phyloP scores from a whole-genome alignment of 2,797 vertebrate genomes.

The Poecile montanus region DNA sequence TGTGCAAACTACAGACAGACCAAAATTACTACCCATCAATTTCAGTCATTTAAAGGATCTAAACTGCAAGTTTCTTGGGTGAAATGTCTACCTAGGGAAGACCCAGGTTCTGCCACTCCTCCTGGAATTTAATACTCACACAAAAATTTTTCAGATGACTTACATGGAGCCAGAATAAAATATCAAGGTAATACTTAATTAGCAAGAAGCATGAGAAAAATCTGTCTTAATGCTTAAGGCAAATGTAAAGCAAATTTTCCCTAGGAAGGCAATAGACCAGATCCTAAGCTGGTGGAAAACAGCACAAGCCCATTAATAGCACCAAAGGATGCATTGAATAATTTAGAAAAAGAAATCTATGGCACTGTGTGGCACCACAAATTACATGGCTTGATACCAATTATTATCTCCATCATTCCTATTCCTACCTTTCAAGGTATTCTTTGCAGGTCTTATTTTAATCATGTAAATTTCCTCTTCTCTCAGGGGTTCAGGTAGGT shows the following conservation, averaged over 20 bases:
- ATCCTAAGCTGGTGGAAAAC: background rate
- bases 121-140: background rate
- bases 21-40: background rate
- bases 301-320: background rate
- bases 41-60: background rate
- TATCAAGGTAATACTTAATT: background rate
- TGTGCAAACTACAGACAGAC: background rate
- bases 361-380: slow-evolving; percentile 16
- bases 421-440: slow-evolving; percentile 53
- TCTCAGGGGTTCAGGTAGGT: slow-evolving; percentile 61
- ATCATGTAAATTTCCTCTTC: slow-evolving; percentile 75
- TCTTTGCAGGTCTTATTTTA: slow-evolving; percentile 69
- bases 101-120: background rate
- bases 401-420: slow-evolving; percentile 49
- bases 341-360: slow-evolving; percentile 22
- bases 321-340: background rate
- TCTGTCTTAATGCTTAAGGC: background rate
- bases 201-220: background rate
- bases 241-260: background rate
- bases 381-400: slow-evolving; percentile 39
- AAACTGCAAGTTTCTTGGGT: background rate
- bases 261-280: background rate
- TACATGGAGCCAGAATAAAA: background rate
- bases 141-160: background rate
- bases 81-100: background rate